phyloP scores from a whole-genome alignment of 2,113 vertebrate genomes.

The Ochotona curzoniae region DNA sequence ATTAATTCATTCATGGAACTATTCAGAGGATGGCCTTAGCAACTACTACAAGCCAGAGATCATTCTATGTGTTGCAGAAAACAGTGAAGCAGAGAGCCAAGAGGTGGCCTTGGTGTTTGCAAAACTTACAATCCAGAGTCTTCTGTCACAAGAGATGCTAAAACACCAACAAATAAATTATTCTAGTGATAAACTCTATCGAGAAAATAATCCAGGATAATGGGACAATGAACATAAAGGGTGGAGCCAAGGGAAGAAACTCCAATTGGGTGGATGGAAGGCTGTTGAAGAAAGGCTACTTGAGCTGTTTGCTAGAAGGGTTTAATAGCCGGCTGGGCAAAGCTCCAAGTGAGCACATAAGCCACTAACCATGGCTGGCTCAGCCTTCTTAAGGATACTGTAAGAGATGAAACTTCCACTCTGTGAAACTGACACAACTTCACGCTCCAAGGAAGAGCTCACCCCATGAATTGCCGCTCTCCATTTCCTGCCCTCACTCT shows the following conservation, averaged over 20 bases:
- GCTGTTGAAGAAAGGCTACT: background rate
- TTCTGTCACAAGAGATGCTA: background rate
- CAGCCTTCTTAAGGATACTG: background rate
- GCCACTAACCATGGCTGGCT: background rate
- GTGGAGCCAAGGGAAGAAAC: background rate
- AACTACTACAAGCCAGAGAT: background rate
- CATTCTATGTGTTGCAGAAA: background rate
- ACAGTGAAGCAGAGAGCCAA: background rate
- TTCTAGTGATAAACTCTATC: background rate
- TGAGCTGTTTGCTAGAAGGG: background rate
- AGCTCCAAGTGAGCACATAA: background rate
- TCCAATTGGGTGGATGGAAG: background rate
- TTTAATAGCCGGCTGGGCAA: background rate
- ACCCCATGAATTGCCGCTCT: background rate
- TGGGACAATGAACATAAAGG: background rate
- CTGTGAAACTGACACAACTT: constrained; percentile 11
- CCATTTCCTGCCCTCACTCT: constrained; percentile 45
- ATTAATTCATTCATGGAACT: background rate
- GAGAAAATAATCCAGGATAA: constrained; percentile 24
- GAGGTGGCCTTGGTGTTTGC: background rate
- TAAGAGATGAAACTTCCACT: background rate
- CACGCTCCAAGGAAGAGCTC: background rate
- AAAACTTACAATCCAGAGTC: background rate
- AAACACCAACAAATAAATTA: background rate
- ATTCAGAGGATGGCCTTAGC: background rate